Evolutionary conservation across 2,888 invertebrate species (phyloP), one percentile per base, ranked within the genome.

Genomic region (Luperina testacea): DNA sequence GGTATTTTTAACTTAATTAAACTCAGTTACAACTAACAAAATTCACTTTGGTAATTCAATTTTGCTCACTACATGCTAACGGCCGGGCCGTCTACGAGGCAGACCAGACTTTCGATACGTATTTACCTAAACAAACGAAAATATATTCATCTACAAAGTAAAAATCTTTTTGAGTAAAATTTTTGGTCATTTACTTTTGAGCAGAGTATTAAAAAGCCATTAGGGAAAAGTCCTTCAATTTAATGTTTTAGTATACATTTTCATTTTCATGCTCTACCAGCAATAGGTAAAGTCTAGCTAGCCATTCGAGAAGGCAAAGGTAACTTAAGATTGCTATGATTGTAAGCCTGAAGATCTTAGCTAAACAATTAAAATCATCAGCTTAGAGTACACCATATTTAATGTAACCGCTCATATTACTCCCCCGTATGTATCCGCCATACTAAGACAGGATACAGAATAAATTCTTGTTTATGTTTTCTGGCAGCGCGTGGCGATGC

Each of bases 381-480:
- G 15, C 69, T 20, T 64, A 27, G 17, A 64, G 6, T 3, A 20
- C 32, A 32, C 15, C 32, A 38, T 17, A n/a, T 24, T 24, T 2
- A 38, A 15, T 13, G 15, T 9, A 45, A 27, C 71, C 32, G 74
- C 59, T 24, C 69, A n/a, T 48, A 32, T 38, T 73, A 42, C 9
- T 8, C 5, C 4, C 5, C 71, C 67, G 71, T 82, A 70, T 85
- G 74, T 83, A 80, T 82, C 11, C 53, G 24, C 13, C 11, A 20
- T 24, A 53, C 61, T 87, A 65, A 87, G 77, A 87, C 67, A 75
- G 64, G 76, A 81, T 71, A 79, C 75, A 73, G 61, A 82, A 85
- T 88, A 87, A 82, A 88, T 75, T 78, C 75, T 80, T 88, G 88
- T 88, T 87, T 89, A 89, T 89, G 81, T 88, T 88, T 87, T 89